These are phyloP conservation scores for Cherax quadricarinatus DNA, from an alignment of 1,140 invertebrate genomes.

Conservation along the genomic window DNA sequence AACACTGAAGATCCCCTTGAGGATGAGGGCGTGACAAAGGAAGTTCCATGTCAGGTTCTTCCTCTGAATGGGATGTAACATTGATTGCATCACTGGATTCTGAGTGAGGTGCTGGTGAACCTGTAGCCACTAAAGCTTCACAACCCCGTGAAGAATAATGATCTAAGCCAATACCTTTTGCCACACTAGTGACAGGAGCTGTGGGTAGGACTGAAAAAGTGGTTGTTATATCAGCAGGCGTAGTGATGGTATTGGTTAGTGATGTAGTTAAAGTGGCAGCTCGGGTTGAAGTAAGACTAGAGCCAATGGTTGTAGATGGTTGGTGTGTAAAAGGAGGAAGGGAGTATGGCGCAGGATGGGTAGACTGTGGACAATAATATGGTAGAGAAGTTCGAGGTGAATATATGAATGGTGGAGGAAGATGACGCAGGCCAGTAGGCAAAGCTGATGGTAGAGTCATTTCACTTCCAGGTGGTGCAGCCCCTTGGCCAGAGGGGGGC, in stretches of 20 bases:
- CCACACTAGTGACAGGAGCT: constrained; percentile 31
- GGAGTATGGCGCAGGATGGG: constrained; percentile 44
- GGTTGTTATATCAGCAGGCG: constrained; percentile 12
- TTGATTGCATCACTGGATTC: constrained; percentile 38
- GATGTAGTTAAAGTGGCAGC: constrained; percentile 11
- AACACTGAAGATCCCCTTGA: background rate
- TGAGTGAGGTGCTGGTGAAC: constrained; percentile 26
- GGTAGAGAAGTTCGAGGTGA: constrained; percentile 28
- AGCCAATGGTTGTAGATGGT: constrained; percentile 3
- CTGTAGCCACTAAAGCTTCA: constrained; percentile 39
- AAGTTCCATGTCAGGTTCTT: constrained; percentile 38
- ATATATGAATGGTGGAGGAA: constrained; percentile 52
- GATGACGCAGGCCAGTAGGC: constrained; percentile 41
- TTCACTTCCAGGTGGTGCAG: constrained; percentile 41
- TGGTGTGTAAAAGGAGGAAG: constrained; percentile 41
- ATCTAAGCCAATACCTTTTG: constrained; percentile 16
- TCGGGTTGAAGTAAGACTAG: constrained; percentile 19
- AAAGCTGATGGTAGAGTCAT: constrained; percentile 30
- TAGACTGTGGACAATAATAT: constrained; percentile 36
- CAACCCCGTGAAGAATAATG: constrained; percentile 29
- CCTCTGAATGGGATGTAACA: constrained; percentile 47
- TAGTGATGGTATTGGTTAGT: background rate
- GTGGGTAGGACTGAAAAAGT: constrained; percentile 28
- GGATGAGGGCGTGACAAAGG: constrained; percentile 6
- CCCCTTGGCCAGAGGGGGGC: constrained; percentile 11